Base-by-base conservation (phyloP, 2,113 vertebrate species). In the Lampris megalopsis region DNA sequence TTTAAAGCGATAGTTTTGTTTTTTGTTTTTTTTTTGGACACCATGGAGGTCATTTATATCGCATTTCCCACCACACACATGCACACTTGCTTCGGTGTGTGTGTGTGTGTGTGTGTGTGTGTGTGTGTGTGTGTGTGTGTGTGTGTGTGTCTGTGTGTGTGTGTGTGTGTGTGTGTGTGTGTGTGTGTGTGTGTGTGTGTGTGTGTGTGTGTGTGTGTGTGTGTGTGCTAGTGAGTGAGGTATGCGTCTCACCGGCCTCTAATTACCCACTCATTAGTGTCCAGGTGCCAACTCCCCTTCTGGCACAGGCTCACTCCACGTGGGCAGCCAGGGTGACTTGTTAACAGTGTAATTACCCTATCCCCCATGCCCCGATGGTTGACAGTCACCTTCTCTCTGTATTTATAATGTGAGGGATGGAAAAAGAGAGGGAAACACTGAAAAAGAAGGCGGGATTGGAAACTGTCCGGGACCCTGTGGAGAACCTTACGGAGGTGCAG, bases 261-360 rank as follows among this genome's bases (percentile, higher is more conserved):
- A 90, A 92, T 92, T 91, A 90, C 71, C 62, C 73, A 71, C 82
- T 87, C 86, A 91, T 91, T 92, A 91, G 77, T 68, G 83, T 58
- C 77, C 83, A 81, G 88, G 83, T 90, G 85, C 82, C 77, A 81
- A 72, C 85, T 82, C 9, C 67, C 24, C 79, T 68, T 77, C 79
- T 89, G 88, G 81, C 88, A 89, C 75, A 63, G 82, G 86, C 81
- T 77, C 88, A 82, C 75, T 80, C 80, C 69, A 77, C 75, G 72
- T 73, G 80, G 89, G 74, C 70, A 63, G 83, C 70, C 66, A 38
- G 72, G 85, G 80, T 85, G 88, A 90, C 89, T 86, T 89, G 87
- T 80, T 89, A 86, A 89, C 84, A 74, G 66, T 88, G 81, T 89
- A 88, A 91, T 89, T 86, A 83, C 64, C 77, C 75, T 89, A 88